A percentile compares a stretch with the other conserved stretches of the same genome.
Evolutionary conservation across 2,113 vertebrate species (phyloP).

Genomic region (Podiceps cristatus): DNA sequence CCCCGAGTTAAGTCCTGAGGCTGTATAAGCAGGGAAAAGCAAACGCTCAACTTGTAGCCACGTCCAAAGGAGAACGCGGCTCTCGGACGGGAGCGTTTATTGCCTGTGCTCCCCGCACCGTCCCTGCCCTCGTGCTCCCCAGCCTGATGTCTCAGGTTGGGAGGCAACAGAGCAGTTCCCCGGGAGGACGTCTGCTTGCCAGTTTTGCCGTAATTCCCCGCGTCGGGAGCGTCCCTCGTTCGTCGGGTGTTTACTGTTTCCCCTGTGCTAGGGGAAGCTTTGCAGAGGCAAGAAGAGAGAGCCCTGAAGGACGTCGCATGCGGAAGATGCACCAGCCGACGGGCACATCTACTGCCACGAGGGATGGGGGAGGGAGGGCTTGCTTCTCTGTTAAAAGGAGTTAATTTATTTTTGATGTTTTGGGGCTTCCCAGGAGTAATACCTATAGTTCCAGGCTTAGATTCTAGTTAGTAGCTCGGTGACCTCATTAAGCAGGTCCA

Average conservation of each 20-base stretch:
- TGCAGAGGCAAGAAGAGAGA: background rate
- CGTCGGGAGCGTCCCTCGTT: background rate
- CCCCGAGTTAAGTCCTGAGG: background rate
- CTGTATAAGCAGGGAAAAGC: background rate
- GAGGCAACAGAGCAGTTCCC: background rate
- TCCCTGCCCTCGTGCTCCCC: background rate
- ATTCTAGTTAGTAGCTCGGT: slow-evolving; percentile 46
- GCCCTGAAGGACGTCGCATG: background rate
- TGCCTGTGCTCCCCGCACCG: accelerated
- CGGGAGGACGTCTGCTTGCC: background rate
- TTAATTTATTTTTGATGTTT: slow-evolving; percentile 69
- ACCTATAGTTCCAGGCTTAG: slow-evolving; percentile 38
- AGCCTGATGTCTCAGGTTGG: background rate
- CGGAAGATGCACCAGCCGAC: background rate
- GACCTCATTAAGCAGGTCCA: slow-evolving; percentile 58
- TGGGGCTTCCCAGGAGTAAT: slow-evolving; percentile 49
- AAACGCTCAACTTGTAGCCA: background rate
- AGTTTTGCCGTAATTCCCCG: background rate
- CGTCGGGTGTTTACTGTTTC: background rate
- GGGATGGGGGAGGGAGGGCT: background rate
- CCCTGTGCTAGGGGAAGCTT: background rate
- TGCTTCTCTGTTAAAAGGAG: slow-evolving; percentile 7
- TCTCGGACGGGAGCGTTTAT: background rate
- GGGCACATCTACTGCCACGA: background rate
- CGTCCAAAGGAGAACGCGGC: accelerated